These are phyloP conservation scores for Coronaproctus castanopsis DNA, from an alignment of 2,888 invertebrate genomes.

Conservation along the genomic window DNA sequence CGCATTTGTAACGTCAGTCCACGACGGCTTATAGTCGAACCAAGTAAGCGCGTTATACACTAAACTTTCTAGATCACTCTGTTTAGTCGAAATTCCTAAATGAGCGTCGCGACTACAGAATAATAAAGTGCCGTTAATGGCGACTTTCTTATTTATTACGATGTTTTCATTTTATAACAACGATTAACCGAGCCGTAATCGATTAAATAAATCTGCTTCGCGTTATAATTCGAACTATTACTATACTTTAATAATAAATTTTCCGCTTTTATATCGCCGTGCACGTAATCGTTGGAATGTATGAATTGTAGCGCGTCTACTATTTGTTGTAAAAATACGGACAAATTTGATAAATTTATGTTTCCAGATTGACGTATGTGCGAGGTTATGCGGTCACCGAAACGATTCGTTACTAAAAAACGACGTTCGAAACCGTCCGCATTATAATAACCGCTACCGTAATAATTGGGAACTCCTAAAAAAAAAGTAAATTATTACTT, in stretches of 20 bases:
- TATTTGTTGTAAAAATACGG: slow-evolving; percentile 30
- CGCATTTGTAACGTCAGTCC: slow-evolving; percentile 46
- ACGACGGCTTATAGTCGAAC: slow-evolving; percentile 57
- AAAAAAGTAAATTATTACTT: neutral
- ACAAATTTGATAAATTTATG: slow-evolving; percentile 1
- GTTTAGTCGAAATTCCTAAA: slow-evolving; percentile 44
- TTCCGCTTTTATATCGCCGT: slow-evolving; percentile 95
- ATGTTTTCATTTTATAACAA: slow-evolving; percentile 29
- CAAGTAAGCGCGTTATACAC: slow-evolving; percentile 74
- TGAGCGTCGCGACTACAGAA: slow-evolving; percentile 94
- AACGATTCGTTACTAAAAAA: slow-evolving; percentile 70
- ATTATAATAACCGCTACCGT: neutral
- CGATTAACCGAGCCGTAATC: slow-evolving; percentile 82
- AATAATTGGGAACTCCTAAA: neutral
- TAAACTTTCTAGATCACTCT: slow-evolving; percentile 85
- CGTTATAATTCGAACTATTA: no score
- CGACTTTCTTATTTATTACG: slow-evolving; percentile 39
- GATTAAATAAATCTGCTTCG: slow-evolving; percentile 60
- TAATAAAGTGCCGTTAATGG: slow-evolving; percentile 93
- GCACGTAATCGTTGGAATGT: slow-evolving; percentile 79
- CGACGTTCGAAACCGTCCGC: slow-evolving; percentile 34
- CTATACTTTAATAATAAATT: slow-evolving; percentile 63
- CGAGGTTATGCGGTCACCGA: slow-evolving; percentile 66
- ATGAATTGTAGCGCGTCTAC: slow-evolving; percentile 78
- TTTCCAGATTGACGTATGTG: slow-evolving; percentile 9